Evolutionary conservation across 2,888 invertebrate species (phyloP), one percentile per base, ranked within the genome.

Genomic region (Tortricodes alternella): DNA sequence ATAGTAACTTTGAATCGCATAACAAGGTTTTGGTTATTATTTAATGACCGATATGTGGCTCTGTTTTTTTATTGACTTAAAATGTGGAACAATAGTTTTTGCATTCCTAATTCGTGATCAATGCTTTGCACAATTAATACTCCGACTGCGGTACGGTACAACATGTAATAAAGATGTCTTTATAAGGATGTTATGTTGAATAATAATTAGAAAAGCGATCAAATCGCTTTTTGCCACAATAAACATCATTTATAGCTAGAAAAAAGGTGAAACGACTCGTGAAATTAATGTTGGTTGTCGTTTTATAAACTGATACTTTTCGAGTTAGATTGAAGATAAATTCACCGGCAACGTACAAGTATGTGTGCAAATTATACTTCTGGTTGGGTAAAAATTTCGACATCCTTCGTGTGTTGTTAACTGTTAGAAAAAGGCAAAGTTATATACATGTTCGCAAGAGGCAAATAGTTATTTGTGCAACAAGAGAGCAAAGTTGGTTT

Each of bases 91-190:
- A 8, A 9, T 27, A n/a, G n/a, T 3, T n/a, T 27, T 3, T 27
- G n/a, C n/a, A n/a, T 27, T 3, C 9, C 27, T n/a, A n/a, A 27
- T 27, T 27, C 27, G 27, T 27, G 27, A 27, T 27, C 27, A 1
- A 27, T n/a, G 27, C 27, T 51, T 51, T 34, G 24, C 34, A 51
- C 43, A 43, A 41, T 51, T 51, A n/a, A 15, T 23, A 32, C 32
- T 2, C n/a, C 8, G n/a, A 39, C 9, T 21, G 13, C 15, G 38
- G 29, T n/a, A 39, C 13, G 29, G 15, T n/a, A 3, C 3, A 3
- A 16, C 43, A n/a, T 7, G 27, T 16, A 11, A 29, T 18, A 18
- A n/a, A 19, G 18, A 23, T 15, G 29, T n/a, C 38, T 19, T 19
- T 49, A 39, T 29, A 49, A 49, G 49, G 49, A 46, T 23, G 18